phyloP scores from a whole-genome alignment of 2,888 invertebrate species.

The Eupithecia vulgata region DNA sequence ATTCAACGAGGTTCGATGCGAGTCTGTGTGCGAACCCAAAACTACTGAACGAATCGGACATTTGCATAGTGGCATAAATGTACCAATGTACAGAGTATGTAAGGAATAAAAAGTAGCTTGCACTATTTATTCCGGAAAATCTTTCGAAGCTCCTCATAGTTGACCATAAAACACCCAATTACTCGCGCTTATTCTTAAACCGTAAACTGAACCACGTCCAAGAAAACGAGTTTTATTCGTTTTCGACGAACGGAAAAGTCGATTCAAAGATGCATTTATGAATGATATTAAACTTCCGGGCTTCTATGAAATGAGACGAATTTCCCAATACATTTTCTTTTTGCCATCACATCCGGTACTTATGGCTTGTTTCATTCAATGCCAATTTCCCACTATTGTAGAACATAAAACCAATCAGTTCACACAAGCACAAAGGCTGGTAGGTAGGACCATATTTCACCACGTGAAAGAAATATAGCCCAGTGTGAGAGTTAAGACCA shows the following conservation, averaged over 20 bases:
- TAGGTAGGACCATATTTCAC: constrained; percentile 12
- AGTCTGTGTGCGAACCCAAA: neutral
- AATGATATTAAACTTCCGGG: neutral
- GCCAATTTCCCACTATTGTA: neutral
- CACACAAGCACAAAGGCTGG: constrained; percentile 7
- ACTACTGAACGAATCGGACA: neutral
- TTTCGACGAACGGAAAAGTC: neutral
- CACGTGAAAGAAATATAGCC: constrained; percentile 15
- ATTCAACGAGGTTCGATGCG: neutral
- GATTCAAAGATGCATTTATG: neutral
- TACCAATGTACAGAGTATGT: too few species aligned
- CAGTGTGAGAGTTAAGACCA: constrained; percentile 11
- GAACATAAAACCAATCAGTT: neutral
- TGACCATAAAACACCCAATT: neutral
- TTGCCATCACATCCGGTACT: neutral
- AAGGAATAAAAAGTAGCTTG: too few species aligned
- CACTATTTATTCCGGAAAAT: neutral
- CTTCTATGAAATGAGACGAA: neutral
- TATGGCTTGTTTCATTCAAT: neutral
- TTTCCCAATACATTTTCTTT: constrained; percentile 4
- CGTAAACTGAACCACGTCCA: neutral
- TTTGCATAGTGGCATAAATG: neutral
- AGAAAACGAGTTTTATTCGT: neutral
- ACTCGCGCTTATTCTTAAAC: neutral
- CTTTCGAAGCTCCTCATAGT: neutral